A percentile compares a stretch with the other conserved stretches of the same genome.
Conservation (phyloP, 2,113 vertebrate genomes). For the Hippopotamus amphibius region DNA sequence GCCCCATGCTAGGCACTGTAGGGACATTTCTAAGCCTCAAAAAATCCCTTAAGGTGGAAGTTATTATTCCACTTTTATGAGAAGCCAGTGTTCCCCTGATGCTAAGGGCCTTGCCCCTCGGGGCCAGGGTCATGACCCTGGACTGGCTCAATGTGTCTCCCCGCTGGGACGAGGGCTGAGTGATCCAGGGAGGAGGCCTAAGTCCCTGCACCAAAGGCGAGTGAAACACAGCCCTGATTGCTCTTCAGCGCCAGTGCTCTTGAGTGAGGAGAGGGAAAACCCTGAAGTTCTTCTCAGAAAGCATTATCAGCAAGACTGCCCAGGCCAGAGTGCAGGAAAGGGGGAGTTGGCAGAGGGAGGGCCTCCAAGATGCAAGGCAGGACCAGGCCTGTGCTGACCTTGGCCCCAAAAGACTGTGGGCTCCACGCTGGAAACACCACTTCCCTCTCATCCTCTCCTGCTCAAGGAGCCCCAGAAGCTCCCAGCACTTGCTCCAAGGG, state of each 20-base stretch:
- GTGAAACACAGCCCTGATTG: accelerated
- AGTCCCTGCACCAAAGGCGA: not conserved
- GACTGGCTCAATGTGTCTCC: not conserved
- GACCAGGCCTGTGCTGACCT: not conserved
- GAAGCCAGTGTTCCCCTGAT: not conserved
- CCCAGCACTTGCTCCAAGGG: not conserved
- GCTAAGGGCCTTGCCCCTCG: not conserved
- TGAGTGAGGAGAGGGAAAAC: not conserved
- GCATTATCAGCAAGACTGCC: not conserved
- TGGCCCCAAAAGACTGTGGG: not conserved
- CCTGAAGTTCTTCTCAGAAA: not conserved
- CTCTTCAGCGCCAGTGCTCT: not conserved
- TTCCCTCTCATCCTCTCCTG: not conserved
- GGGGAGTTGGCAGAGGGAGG: not conserved
- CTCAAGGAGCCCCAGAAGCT: not conserved
- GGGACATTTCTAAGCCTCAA: not conserved
- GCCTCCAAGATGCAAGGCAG: not conserved
- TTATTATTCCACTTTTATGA: not conserved
- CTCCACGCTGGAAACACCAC: not conserved
- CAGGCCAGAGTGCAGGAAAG: not conserved
- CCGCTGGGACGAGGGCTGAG: not conserved
- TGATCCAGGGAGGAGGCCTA: not conserved
- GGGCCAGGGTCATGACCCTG: accelerated
- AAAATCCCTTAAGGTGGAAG: not conserved
- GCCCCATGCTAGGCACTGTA: not conserved